phyloP scores from a whole-genome alignment of 2,888 invertebrate species.

The Xanthorhoe spadicearia region DNA sequence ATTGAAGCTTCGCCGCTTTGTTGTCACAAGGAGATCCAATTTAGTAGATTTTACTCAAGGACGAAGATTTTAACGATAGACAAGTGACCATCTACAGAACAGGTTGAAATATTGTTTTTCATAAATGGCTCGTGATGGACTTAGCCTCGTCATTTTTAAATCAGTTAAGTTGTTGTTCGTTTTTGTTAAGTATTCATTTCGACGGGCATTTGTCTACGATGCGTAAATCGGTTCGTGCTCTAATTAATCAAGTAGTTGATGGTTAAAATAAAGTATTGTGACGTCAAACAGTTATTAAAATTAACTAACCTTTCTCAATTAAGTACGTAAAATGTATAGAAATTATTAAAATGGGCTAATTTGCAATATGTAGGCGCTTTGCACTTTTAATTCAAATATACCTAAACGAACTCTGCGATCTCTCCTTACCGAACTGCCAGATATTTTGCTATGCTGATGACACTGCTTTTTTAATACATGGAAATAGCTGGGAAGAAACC shows the following conservation, averaged over 20 bases:
- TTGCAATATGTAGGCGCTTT: too few species aligned
- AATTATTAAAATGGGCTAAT: not conserved
- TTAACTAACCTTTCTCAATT: not conserved
- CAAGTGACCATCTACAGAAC: not conserved
- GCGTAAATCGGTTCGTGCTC: slow-evolving; percentile 16
- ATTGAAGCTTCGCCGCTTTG: slow-evolving; percentile 20
- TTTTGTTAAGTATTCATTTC: not conserved
- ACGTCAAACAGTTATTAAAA: slow-evolving; percentile 15
- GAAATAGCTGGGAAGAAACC: too few species aligned
- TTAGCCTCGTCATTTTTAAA: too few species aligned
- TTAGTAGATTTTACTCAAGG: slow-evolving; percentile 29
- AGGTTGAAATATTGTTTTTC: too few species aligned
- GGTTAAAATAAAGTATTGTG: slow-evolving; percentile 21
- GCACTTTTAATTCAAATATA: too few species aligned
- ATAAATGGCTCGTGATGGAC: too few species aligned
- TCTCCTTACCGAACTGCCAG: too few species aligned
- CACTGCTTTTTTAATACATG: too few species aligned
- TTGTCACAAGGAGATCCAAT: slow-evolving; percentile 25
- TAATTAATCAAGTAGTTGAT: slow-evolving; percentile 23
- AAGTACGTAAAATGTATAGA: not conserved
- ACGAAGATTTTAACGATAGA: slow-evolving; percentile 13
- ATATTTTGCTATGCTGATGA: too few species aligned
- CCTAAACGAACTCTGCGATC: too few species aligned
- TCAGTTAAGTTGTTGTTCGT: not conserved
- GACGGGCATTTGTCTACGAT: slow-evolving; percentile 11